Evolutionary conservation across 2,113 vertebrate genomes (phyloP).

Genomic region (Festucalex cinctus): DNA sequence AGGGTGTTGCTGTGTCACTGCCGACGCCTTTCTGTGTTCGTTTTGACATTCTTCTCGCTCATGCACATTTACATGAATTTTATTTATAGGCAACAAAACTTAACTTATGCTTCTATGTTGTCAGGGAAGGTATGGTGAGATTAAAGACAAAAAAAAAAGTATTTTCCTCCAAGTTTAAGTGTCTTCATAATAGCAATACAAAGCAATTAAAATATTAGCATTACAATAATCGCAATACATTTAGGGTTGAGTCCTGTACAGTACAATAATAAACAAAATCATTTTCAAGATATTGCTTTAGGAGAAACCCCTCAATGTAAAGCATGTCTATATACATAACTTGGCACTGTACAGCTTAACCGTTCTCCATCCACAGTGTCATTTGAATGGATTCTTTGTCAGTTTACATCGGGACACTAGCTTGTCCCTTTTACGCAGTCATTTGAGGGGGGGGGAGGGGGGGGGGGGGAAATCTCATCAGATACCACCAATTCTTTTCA

Average conservation of each 20-base stretch:
- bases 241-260: conserved; percentile 80
- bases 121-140: conserved; percentile 56
- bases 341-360: conserved; percentile 80
- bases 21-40: conserved; percentile 55
- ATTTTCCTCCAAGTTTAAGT: conserved; percentile 65
- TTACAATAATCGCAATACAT: conserved; percentile 77
- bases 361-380: conserved; percentile 40
- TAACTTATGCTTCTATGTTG: conserved; percentile 53
- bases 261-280: conserved; percentile 79
- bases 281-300: conserved; percentile 81
- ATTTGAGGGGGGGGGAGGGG: conserved; percentile 45
- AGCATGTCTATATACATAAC: conserved; percentile 76
- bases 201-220: conserved; percentile 73
- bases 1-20: conserved; percentile 64
- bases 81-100: conserved; percentile 66
- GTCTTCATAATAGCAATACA: conserved; percentile 75
- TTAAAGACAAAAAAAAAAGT: conserved; percentile 57
- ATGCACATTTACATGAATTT: conserved; percentile 65
- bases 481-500: conserved; percentile 61
- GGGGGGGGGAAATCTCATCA: conserved; percentile 53
- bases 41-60: conserved; percentile 64
- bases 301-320: conserved; percentile 76
- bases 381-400: conserved; percentile 41
- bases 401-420: conserved; percentile 58
- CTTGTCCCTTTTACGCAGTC: conserved; percentile 50